phyloP scores from a whole-genome alignment of 2,888 invertebrate species.

The Stramonita haemastoma region DNA sequence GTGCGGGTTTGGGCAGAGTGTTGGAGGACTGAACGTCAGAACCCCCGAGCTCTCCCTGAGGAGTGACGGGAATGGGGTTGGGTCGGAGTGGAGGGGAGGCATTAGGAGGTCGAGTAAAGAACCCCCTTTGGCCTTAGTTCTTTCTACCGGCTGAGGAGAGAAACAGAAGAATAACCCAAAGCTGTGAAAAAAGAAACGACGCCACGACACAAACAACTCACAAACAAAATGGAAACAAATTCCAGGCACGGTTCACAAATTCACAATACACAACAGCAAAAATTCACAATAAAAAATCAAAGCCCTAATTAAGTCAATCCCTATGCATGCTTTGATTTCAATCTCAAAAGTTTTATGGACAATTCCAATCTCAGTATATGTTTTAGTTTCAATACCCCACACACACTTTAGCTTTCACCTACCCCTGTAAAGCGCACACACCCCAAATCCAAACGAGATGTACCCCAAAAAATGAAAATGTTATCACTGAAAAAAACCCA shows the following conservation, averaged over 20 bases:
- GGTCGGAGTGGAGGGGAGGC: neutral
- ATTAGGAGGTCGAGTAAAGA: slow-evolving; percentile 15
- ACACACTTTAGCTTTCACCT: too few species aligned
- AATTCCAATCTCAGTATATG: too few species aligned
- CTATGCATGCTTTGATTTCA: too few species aligned
- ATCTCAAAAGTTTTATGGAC: too few species aligned
- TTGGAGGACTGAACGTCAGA: neutral
- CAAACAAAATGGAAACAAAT: neutral
- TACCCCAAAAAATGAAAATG: too few species aligned
- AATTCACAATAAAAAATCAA: neutral
- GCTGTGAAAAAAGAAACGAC: slow-evolving; percentile 19
- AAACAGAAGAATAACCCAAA: slow-evolving; percentile 40
- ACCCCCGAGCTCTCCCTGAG: neutral
- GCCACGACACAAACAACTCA: neutral
- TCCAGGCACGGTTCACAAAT: neutral
- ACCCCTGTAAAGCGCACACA: too few species aligned
- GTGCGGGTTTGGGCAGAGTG: slow-evolving; percentile 6
- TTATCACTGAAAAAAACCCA: too few species aligned
- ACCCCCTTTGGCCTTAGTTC: slow-evolving; percentile 42
- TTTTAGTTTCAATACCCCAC: too few species aligned
- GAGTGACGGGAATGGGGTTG: slow-evolving; percentile 29
- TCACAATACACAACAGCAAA: neutral
- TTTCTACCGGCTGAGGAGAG: slow-evolving; percentile 43
- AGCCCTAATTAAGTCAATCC: too few species aligned
- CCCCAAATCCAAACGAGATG: too few species aligned